phyloP scores from a whole-genome alignment of 2,888 invertebrate genomes.

The Dusona sp. region DNA sequence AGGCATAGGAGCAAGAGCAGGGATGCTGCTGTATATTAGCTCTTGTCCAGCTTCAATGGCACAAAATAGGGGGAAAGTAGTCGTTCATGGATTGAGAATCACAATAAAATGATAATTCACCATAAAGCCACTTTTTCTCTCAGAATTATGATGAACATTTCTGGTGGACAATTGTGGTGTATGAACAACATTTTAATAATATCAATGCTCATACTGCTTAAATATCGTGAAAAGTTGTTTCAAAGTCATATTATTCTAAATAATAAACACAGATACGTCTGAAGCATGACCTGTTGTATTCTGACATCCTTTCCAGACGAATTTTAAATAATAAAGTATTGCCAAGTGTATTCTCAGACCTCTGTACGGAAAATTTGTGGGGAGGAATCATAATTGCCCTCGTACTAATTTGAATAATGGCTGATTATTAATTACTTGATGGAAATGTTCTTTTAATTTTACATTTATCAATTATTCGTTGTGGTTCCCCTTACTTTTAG shows the following conservation, averaged over 20 bases:
- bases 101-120: not conserved
- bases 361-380: not conserved
- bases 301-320: not conserved
- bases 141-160: not conserved
- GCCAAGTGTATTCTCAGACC: not conserved
- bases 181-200: not conserved
- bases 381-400: not conserved
- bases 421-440: not conserved
- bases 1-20: conserved; percentile 69
- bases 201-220: not conserved
- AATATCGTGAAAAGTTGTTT: not conserved
- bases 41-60: conserved; percentile 19
- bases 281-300: not conserved
- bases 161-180: too few relatives aligned
- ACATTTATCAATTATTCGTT: not conserved
- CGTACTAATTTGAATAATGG: not conserved
- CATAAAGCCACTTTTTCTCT: not conserved
- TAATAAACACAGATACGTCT: not conserved
- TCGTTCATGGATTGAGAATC: not conserved
- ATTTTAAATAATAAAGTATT: not conserved
- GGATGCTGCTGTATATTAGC: conserved; percentile 47
- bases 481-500: not conserved
- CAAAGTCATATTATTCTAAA: not conserved
- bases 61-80: conserved; percentile 17
- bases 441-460: not conserved